Base-by-base conservation (phyloP, 2,888 invertebrate genomes). In the Eristalinus sepulchralis region DNA sequence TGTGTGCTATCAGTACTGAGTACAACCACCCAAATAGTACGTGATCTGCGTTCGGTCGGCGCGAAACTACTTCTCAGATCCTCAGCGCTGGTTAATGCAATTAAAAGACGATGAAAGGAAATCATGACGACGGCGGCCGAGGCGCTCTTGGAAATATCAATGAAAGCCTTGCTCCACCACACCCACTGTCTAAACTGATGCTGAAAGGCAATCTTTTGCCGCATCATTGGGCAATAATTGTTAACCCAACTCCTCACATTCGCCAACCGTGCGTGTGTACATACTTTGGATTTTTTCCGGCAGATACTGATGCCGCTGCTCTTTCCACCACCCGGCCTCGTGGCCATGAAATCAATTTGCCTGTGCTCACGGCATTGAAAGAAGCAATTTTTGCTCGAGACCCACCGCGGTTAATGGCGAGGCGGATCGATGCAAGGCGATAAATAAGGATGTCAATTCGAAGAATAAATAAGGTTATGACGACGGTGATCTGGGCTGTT, bases 381-480 rank as follows among this genome's bases (percentile, higher is more conserved):
- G 79, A 79, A 63, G 59, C 53, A 80, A 80, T 66, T 76, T 84
- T 64, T 70, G 55, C 17, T 63, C 34, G 33, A 68, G 36, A 59
- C 53, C 36, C 22, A 57, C 10, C 22, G 17, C 24, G 31, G 9
- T 8, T 8, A 63, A n/a, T 39, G 70, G 47, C 13, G 20, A n/a
- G 55, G 78, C 57, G 72, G 73, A 39, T 34, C 73, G 53, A 39
- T 62, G 57, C 70, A 76, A 84, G 71, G 80, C 71, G 81, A 84
- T 84, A 84, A 84, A 84, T 84, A 84, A 80, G 84, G 84, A 84
- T 84, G 84, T 59, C 84, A 84, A 84, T 84, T 76, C 39, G 67
- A 67, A 80, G 80, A 84, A 84, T 84, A 84, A 84, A 84, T 80
- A 84, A 62, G 71, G 55, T 84, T 84, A 84, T 81, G 84, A 84